phyloP scores from a whole-genome alignment of 2,888 invertebrate genomes.

The Hermaeophaga mercurialis region DNA sequence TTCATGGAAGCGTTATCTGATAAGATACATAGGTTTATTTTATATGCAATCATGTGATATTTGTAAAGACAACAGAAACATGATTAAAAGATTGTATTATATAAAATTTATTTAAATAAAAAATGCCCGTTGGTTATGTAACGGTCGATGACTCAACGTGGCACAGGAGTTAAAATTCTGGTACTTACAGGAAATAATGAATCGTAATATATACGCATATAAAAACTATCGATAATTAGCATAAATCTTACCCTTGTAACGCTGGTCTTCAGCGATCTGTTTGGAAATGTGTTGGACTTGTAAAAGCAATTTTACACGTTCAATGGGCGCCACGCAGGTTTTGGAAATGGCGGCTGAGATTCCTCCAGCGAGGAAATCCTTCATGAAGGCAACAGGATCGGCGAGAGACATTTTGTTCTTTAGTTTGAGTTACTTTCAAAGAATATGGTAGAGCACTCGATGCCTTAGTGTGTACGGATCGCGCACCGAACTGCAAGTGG shows the following conservation, averaged over 20 bases:
- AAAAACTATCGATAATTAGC: too few relatives aligned
- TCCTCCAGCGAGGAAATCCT: conserved; percentile 92
- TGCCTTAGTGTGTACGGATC: conserved; percentile 52
- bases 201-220: neutral
- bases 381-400: conserved; percentile 84
- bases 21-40: neutral
- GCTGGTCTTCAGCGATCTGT: conserved; percentile 81
- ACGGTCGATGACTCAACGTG: conserved; percentile 2
- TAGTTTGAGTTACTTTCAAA: conserved; percentile 26
- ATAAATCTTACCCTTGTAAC: conserved; percentile 87
- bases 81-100: too few relatives aligned
- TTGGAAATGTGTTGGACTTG: conserved; percentile 95
- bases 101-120: too few relatives aligned
- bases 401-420: conserved; percentile 50
- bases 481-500: conserved; percentile 63
- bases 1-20: neutral
- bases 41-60: neutral
- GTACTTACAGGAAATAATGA: neutral
- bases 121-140: conserved; percentile 5
- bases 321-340: conserved; percentile 93
- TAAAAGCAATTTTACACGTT: conserved; percentile 90
- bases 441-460: conserved; percentile 34
- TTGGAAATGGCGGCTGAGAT: conserved; percentile 93
- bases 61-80: neutral
- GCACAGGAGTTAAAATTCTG: too few relatives aligned